phyloP scores from a whole-genome alignment of 2,113 vertebrate species.

The Grallaria varia region DNA sequence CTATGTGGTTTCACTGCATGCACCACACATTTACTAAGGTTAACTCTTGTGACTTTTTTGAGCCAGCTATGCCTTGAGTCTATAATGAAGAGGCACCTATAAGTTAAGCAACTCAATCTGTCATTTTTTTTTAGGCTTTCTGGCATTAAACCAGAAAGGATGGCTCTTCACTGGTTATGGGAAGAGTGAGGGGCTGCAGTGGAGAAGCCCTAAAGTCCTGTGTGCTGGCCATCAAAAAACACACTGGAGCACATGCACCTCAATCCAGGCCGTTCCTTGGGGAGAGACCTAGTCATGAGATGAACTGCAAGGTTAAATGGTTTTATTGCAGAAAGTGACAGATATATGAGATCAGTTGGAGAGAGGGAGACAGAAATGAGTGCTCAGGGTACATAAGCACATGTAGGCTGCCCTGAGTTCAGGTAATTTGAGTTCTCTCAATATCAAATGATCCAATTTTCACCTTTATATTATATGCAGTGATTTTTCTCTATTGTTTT shows the following conservation, averaged over 20 bases:
- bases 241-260: fast-evolving
- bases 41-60: neutral
- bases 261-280: neutral
- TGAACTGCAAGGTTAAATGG: neutral
- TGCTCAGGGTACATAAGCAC: neutral
- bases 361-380: neutral
- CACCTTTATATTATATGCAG: neutral
- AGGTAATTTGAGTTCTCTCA: neutral
- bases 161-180: neutral
- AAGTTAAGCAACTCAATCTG: neutral
- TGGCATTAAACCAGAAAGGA: neutral
- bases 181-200: neutral
- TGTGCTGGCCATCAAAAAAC: neutral
- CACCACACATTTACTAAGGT: neutral
- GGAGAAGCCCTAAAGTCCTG: neutral
- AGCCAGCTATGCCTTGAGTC: neutral
- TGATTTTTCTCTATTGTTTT: neutral
- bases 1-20: neutral
- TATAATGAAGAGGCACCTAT: neutral
- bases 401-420: neutral
- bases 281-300: neutral
- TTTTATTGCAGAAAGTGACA: neutral
- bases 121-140: neutral
- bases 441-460: neutral
- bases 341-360: neutral